A percentile compares a stretch with the other conserved stretches of the same genome.
Conservation (phyloP, 2,797 vertebrate genomes). For the Netta rufina region DNA sequence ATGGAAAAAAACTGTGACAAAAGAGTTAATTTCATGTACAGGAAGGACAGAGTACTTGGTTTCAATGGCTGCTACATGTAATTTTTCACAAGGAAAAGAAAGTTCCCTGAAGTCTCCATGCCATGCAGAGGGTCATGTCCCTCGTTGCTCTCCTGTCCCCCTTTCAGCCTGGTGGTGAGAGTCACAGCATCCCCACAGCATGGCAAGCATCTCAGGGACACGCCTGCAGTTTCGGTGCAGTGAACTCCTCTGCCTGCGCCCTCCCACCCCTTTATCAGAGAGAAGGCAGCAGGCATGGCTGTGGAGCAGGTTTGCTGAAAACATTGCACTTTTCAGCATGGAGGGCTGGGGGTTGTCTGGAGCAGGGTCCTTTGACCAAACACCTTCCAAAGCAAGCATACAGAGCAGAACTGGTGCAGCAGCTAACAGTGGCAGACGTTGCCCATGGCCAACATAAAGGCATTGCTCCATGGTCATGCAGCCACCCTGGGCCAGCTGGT, state of each 20-base stretch:
- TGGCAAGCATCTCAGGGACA: background rate
- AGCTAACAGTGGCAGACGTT: accelerated
- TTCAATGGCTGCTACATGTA: too few species aligned
- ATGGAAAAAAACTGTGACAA: background rate
- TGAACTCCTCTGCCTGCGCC: background rate
- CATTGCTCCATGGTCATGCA: background rate
- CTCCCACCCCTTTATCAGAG: background rate
- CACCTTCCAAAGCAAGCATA: background rate
- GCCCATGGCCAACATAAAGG: accelerated
- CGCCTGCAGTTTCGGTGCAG: too few species aligned
- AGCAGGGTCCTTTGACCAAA: background rate
- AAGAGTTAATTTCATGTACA: background rate
- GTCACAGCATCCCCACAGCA: background rate
- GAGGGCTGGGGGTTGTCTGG: background rate
- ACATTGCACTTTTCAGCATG: accelerated
- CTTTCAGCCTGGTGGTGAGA: too few species aligned
- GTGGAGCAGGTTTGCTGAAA: background rate
- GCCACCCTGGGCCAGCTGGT: background rate
- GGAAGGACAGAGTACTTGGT: background rate
- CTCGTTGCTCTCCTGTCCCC: background rate
- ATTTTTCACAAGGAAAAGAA: accelerated
- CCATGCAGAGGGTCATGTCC: accelerated
- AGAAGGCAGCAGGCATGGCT: background rate
- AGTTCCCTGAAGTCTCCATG: background rate
- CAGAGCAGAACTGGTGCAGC: background rate